Conservation (phyloP, 2,113 vertebrate species). For the Thinocorus orbignyianus region DNA sequence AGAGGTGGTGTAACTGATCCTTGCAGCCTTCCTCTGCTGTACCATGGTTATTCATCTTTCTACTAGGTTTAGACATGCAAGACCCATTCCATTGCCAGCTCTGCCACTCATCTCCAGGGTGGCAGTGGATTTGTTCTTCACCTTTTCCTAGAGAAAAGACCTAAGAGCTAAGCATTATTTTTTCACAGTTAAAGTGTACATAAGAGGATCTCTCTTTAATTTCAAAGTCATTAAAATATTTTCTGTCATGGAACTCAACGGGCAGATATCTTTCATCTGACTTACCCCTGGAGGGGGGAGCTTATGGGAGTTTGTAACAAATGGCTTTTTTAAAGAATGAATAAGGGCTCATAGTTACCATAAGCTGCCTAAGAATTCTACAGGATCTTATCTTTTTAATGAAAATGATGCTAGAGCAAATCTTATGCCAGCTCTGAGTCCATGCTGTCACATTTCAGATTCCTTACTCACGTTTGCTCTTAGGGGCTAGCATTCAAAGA, state of each 20-base stretch:
- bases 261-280: constrained; percentile 15
- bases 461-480: background rate
- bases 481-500: background rate
- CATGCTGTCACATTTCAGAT: background rate
- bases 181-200: background rate
- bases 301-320: constrained; percentile 26
- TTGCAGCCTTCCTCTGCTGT: background rate
- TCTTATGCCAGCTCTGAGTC: background rate
- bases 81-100: background rate
- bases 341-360: background rate
- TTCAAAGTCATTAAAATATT: constrained; percentile 10
- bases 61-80: background rate
- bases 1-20: background rate
- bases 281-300: background rate
- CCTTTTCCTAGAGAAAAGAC: background rate
- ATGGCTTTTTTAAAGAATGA: constrained; percentile 1
- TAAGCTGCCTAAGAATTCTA: constrained; percentile 56
- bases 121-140: background rate
- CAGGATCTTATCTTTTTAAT: constrained; percentile 73
- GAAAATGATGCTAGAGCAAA: constrained; percentile 18
- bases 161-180: background rate
- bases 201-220: constrained; percentile 1
- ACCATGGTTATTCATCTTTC: background rate
- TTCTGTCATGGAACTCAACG: background rate
- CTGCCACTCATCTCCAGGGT: background rate